Percentiles rank a stretch among this genome's conserved stretches.
phyloP scores from a whole-genome alignment of 2,797 vertebrate species.

The Mormyrops boulengeri region DNA sequence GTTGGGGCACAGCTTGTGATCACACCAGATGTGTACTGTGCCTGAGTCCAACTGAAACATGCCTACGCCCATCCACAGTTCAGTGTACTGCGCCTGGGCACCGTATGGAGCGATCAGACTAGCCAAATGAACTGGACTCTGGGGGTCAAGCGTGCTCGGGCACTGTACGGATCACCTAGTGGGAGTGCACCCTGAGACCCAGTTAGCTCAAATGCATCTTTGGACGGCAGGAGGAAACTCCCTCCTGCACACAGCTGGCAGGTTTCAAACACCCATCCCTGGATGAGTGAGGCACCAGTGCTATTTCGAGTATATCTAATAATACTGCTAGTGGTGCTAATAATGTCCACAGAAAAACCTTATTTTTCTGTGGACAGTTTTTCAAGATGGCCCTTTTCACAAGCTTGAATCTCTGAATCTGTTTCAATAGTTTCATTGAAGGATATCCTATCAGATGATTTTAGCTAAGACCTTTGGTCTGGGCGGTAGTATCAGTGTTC shows the following conservation, averaged over 20 bases:
- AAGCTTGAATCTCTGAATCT: background rate
- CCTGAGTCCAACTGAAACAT: no score
- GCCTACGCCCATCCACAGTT: no score
- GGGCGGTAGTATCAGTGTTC: background rate
- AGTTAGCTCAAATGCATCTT: background rate
- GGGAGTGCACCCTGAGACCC: background rate
- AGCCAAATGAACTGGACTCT: no score
- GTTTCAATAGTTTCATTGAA: background rate
- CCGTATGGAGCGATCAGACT: no score
- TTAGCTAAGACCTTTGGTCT: background rate
- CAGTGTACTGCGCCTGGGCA: no score
- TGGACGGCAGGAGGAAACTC: background rate
- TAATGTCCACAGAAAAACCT: no score
- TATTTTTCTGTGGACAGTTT: background rate
- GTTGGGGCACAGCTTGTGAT: background rate
- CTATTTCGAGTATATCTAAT: background rate
- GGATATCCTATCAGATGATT: background rate
- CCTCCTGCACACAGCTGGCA: background rate
- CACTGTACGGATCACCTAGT: background rate
- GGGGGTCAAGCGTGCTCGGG: no score
- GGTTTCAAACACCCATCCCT: background rate
- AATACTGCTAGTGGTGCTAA: background rate
- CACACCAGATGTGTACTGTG: no score
- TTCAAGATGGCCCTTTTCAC: background rate
- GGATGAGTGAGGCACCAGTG: background rate